Evolutionary conservation across 2,113 vertebrate genomes (phyloP), one percentile per base, ranked within the genome.

Genomic region (Nannobrachium achirus): DNA sequence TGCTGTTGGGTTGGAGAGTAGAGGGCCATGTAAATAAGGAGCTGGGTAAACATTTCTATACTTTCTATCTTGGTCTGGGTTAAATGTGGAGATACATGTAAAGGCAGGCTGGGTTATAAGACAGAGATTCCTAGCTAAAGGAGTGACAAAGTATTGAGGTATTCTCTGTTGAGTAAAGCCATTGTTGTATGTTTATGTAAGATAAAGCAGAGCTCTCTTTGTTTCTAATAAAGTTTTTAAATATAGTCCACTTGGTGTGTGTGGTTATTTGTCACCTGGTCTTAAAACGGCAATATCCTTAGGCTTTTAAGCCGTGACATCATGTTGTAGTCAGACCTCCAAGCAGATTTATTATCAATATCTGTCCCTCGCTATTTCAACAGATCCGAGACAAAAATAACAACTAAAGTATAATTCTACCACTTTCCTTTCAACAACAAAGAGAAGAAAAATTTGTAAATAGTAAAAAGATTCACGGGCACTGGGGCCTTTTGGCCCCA

Each of bases 211-310:
- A 93, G 91, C 91, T 92, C 93, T 87, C 85, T 79, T 87, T 88
- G 90, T 95, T 88, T 90, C 94, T 94, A 98, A 97, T 96, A 97
- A 98, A 97, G 94, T 94, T 97, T 96, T 94, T 94, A 96, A 95
- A 88, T 88, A 87, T 75, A 42, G 59, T 62, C 48, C n/a, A n/a
- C n/a, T 46, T 53, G 25, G 56, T 55, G 55, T 44, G 25, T 33
- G 25, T 33, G 25, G 3, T 33, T 33, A 33, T 33, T 33, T 33
- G 25, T 33, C 25, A 33, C 25, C 25, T 2, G 25, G 25, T 1
- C 25, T n/a, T n/a, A n/a, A n/a, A n/a, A n/a, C n/a, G n/a, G n/a
- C n/a, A n/a, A n/a, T n/a, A n/a, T n/a, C n/a, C n/a, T n/a, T n/a
- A n/a, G n/a, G n/a, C n/a, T n/a, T n/a, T n/a, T n/a, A n/a, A n/a